Percentiles rank a stretch among this genome's conserved stretches.
These are phyloP conservation scores for Nudaria mundana DNA, from an alignment of 2,888 invertebrate species.

Conservation along the genomic window DNA sequence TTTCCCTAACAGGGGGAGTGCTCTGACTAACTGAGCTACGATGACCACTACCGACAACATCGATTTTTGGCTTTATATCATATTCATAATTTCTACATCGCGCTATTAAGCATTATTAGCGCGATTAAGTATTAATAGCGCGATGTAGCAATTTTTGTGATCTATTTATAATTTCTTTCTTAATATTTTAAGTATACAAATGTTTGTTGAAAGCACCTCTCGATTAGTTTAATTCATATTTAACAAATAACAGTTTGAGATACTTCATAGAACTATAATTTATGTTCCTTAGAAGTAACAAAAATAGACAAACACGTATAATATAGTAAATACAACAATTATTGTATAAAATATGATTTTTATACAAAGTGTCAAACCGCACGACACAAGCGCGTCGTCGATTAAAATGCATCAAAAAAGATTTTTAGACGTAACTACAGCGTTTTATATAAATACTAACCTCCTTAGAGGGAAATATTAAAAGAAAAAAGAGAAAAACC, in stretches of 20 bases:
- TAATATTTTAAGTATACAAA: no score
- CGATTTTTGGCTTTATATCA: no score
- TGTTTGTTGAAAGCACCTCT: no score
- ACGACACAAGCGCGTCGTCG: constrained; percentile 41
- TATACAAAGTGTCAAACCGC: constrained; percentile 71
- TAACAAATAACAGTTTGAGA: background rate
- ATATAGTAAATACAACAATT: constrained; percentile 55
- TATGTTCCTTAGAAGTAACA: constrained; percentile 30
- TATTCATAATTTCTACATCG: no score
- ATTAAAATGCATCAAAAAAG: constrained; percentile 76
- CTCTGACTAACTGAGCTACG: no score
- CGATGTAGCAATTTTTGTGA: no score
- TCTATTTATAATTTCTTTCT: no score
- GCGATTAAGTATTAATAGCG: no score
- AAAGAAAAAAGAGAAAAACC: constrained; percentile 30
- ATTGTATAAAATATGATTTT: constrained; percentile 76
- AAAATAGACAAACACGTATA: constrained; percentile 24
- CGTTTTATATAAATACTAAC: constrained; percentile 44
- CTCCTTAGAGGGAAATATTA: constrained; percentile 31
- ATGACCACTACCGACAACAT: no score
- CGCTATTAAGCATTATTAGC: no score
- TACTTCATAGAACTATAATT: no score
- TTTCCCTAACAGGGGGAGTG: no score
- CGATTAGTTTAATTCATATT: background rate
- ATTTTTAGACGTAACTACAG: constrained; percentile 36